These are phyloP conservation scores for Taxidea taxus DNA, from an alignment of 2,113 vertebrate species.

Conservation along the genomic window DNA sequence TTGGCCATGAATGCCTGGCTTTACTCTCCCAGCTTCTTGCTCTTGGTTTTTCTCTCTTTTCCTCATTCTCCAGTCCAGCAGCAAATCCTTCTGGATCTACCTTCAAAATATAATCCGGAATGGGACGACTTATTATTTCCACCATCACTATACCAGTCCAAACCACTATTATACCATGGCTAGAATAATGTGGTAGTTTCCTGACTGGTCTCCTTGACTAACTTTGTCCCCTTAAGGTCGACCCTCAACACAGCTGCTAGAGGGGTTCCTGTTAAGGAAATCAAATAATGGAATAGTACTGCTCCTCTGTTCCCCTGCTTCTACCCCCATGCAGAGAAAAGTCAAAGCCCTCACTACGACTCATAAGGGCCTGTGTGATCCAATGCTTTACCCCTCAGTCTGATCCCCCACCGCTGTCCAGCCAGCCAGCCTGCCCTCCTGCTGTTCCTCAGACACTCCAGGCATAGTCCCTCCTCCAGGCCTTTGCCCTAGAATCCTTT, in stretches of 20 bases:
- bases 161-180: not conserved
- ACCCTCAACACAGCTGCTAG: not conserved
- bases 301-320: not conserved
- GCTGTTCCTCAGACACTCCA: not conserved
- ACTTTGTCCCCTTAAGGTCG: not conserved
- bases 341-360: rapidly evolving
- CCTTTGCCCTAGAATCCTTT: not conserved
- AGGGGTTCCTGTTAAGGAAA: not conserved
- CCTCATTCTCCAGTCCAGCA: not conserved
- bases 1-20: not conserved
- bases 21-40: not conserved
- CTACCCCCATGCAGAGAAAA: not conserved
- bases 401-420: not conserved
- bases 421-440: not conserved
- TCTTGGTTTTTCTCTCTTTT: not conserved
- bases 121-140: not conserved
- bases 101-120: not conserved
- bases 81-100: not conserved
- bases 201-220: not conserved
- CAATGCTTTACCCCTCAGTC: too few relatives aligned
- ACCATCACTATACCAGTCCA: not conserved
- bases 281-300: not conserved
- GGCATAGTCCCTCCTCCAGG: not conserved
- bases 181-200: not conserved
- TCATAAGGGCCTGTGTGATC: not conserved